Evolutionary conservation across 2,113 vertebrate species (phyloP).

Genomic region (Bos javanicus): DNA sequence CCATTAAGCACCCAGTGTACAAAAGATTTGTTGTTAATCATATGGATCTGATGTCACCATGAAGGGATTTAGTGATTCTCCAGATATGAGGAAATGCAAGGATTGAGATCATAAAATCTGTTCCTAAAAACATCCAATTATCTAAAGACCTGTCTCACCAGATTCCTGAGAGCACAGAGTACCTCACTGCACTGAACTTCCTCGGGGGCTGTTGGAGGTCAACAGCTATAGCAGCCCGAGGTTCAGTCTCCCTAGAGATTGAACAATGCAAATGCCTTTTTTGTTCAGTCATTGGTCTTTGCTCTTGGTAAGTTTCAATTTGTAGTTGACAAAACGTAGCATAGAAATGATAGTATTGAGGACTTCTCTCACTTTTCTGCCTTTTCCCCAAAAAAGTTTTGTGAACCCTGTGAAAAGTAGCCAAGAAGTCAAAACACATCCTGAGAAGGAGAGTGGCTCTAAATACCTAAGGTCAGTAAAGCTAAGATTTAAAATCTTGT

Average conservation of each 20-base stretch:
- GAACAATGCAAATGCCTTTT: not conserved
- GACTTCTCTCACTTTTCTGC: not conserved
- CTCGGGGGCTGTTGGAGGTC: not conserved
- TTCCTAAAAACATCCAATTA: not conserved
- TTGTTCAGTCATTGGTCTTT: accelerated
- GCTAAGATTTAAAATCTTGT: not conserved
- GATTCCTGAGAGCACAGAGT: not conserved
- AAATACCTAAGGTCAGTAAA: not conserved
- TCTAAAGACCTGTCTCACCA: not conserved
- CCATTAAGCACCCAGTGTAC: not conserved
- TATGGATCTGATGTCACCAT: not conserved
- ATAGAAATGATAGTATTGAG: not conserved
- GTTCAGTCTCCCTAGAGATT: not conserved
- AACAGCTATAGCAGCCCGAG: not conserved
- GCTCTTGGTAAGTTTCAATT: not conserved
- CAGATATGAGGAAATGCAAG: not conserved
- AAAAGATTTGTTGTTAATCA: not conserved
- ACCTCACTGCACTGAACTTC: not conserved
- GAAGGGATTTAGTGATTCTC: not conserved
- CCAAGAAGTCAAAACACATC: not conserved
- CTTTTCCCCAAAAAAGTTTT: not conserved
- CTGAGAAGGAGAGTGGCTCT: not conserved
- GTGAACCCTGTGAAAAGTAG: not conserved
- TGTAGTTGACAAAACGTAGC: not conserved
- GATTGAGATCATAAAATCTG: not conserved